A percentile compares a stretch with the other conserved stretches of the same genome.
Evolutionary conservation across 2,888 invertebrate species (phyloP).

Genomic region (Nymphalis urticae): DNA sequence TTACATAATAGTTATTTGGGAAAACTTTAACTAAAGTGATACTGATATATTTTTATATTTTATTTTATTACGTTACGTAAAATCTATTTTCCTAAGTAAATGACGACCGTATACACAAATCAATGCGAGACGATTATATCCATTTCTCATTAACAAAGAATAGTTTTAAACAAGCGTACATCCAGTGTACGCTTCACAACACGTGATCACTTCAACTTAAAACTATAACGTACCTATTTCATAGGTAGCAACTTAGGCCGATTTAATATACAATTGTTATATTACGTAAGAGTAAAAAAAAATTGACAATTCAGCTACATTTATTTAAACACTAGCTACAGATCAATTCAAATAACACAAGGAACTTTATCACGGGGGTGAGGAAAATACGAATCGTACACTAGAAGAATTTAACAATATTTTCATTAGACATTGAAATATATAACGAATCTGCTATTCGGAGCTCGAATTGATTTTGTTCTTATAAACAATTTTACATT

Average conservation of each 20-base stretch:
- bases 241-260: constrained; percentile 18
- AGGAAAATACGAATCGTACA: no score
- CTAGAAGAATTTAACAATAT: no score
- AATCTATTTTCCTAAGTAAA: no score
- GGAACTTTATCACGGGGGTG: constrained; percentile 7
- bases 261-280: constrained; percentile 3
- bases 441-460: neutral
- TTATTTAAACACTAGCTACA: neutral
- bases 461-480: neutral
- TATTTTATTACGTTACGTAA: no score
- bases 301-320: constrained; percentile 18
- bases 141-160: neutral
- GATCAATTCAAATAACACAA: constrained; percentile 5
- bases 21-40: no score
- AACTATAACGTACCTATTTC: constrained; percentile 8
- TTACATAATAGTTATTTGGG: no score
- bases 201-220: constrained; percentile 3
- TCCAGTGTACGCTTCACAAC: constrained; percentile 14
- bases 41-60: no score
- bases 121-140: constrained; percentile 1
- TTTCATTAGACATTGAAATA: neutral
- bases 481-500: neutral
- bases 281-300: constrained; percentile 13
- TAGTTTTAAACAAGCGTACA: constrained; percentile 1
- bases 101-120: no score